Percentiles rank a stretch among this genome's conserved stretches.
phyloP scores from a whole-genome alignment of 1,140 invertebrate genomes.

The Drosophila pectinifera region DNA sequence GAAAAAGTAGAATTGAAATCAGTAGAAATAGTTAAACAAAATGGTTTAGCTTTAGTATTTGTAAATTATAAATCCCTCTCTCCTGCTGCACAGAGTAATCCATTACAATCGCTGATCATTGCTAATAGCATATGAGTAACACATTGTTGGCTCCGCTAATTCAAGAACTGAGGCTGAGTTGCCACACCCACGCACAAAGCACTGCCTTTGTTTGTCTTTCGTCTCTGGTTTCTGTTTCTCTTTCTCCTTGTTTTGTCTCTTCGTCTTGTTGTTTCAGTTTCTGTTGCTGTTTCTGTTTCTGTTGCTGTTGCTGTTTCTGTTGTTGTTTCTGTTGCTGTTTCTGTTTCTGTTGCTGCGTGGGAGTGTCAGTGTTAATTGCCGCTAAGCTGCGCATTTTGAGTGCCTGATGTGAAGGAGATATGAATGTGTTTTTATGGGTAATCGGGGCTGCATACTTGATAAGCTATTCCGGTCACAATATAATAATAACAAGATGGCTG shows the following conservation, averaged over 20 bases:
- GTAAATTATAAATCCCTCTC: neutral
- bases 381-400: slow-evolving; percentile 69
- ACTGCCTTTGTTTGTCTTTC: slow-evolving; percentile 60
- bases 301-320: slow-evolving; percentile 34
- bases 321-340: slow-evolving; percentile 21
- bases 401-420: slow-evolving; percentile 32
- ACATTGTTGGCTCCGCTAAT: slow-evolving; percentile 50
- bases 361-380: slow-evolving; percentile 80
- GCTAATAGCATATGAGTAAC: slow-evolving; percentile 45
- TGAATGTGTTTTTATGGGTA: slow-evolving; percentile 55
- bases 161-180: slow-evolving; percentile 54
- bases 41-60: no score
- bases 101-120: slow-evolving; percentile 8
- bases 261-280: slow-evolving; percentile 22
- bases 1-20: neutral
- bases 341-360: slow-evolving; percentile 54
- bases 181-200: slow-evolving; percentile 64
- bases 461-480: slow-evolving; percentile 18
- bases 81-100: neutral
- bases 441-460: slow-evolving; percentile 49
- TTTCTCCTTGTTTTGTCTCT: slow-evolving; percentile 33
- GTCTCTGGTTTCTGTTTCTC: slow-evolving; percentile 25
- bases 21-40: no score
- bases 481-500: neutral
- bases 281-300: slow-evolving; percentile 17